Evolutionary conservation across 2,113 vertebrate genomes (phyloP).

Genomic region (Erythrocercus mccallii): DNA sequence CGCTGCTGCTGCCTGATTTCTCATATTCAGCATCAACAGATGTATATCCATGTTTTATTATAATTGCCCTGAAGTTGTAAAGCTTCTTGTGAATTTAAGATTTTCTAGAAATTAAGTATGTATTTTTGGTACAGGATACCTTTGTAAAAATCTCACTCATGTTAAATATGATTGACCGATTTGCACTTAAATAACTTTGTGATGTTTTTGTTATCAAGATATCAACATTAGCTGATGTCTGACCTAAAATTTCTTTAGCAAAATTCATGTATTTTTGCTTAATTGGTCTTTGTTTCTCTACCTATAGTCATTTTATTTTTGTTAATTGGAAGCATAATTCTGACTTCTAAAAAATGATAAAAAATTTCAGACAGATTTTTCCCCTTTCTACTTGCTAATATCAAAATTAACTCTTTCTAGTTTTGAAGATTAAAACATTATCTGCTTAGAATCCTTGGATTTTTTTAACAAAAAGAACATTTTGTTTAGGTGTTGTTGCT

Average conservation of each 20-base stretch:
- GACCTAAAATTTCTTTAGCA: not conserved
- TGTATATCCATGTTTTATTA: not conserved
- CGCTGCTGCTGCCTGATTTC: too few species aligned
- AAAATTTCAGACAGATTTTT: not conserved
- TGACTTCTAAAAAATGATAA: not conserved
- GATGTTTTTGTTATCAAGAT: not conserved
- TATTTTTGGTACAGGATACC: not conserved
- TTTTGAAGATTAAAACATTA: not conserved
- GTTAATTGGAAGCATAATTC: not conserved
- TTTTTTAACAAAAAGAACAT: not conserved
- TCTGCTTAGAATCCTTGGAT: not conserved
- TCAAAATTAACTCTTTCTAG: not conserved
- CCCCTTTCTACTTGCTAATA: not conserved
- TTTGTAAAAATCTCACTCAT: not conserved
- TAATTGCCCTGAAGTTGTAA: not conserved
- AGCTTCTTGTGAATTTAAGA: not conserved
- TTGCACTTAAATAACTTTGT: not conserved
- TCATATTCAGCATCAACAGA: too few species aligned
- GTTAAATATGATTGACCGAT: not conserved
- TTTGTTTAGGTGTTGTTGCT: conserved; percentile 84
- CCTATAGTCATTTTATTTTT: not conserved
- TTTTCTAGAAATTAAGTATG: not conserved
- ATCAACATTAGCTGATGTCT: not conserved
- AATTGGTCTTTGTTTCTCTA: not conserved
- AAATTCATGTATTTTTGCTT: not conserved